Percentiles rank a stretch among this genome's conserved stretches.
Evolutionary conservation across 2,113 vertebrate genomes (phyloP).

Genomic region (Nettapus auritus): DNA sequence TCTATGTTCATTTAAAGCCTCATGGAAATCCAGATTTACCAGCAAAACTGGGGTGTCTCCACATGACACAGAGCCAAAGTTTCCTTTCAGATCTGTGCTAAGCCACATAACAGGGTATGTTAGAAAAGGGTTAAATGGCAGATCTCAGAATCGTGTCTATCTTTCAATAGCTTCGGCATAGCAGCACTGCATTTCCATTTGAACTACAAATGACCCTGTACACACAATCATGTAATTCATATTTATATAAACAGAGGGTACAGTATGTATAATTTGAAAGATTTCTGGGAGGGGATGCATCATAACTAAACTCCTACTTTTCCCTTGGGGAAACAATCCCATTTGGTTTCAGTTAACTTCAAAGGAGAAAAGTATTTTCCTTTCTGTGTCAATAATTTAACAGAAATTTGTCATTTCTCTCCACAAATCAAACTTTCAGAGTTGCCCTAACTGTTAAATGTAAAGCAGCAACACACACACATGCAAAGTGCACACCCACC

Average conservation of each 20-base stretch:
- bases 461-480: background rate
- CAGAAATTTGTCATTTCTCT: conserved; percentile 80
- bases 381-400: conserved; percentile 74
- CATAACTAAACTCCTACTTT: conserved; percentile 72
- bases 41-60: background rate
- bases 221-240: conserved; percentile 79
- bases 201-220: conserved; percentile 75
- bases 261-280: conserved; percentile 77
- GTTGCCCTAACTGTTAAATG: conserved; percentile 1
- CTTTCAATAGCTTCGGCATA: conserved; percentile 25
- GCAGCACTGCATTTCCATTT: conserved; percentile 67
- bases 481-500: background rate
- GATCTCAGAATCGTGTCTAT: background rate
- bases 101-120: background rate
- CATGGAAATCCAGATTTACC: background rate
- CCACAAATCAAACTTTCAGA: conserved; percentile 66
- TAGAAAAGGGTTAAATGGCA: conserved; percentile 61
- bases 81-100: background rate
- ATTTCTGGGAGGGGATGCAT: conserved; percentile 77
- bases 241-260: conserved; percentile 81
- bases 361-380: conserved; percentile 75
- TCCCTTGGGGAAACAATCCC: conserved; percentile 71
- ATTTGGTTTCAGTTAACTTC: conserved; percentile 78
- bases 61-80: background rate
- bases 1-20: background rate